These are phyloP conservation scores for Leucozona laternaria DNA, from an alignment of 2,888 invertebrate genomes.

Conservation along the genomic window DNA sequence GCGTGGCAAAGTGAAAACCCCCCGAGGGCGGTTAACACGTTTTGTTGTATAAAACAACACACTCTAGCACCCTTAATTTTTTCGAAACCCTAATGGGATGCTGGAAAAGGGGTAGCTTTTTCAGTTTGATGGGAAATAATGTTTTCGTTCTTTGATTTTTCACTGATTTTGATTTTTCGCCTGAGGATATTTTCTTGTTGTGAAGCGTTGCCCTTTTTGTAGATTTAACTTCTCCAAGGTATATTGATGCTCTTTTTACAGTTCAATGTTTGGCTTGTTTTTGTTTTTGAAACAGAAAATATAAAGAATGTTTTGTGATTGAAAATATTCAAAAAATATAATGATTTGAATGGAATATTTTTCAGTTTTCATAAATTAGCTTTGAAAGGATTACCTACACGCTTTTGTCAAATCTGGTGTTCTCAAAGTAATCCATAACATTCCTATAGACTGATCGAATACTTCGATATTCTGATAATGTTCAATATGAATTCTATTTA, in stretches of 20 bases:
- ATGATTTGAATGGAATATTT: background rate
- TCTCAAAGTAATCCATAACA: too few species aligned
- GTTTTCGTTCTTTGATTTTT: slow-evolving; percentile 54
- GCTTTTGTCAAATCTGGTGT: too few species aligned
- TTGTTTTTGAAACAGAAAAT: background rate
- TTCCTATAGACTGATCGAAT: too few species aligned
- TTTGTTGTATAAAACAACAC: slow-evolving; percentile 32
- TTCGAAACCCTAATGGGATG: slow-evolving; percentile 10
- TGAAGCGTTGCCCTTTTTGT: slow-evolving; percentile 53
- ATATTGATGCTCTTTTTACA: slow-evolving; percentile 66
- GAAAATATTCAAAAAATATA: background rate
- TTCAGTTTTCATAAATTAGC: background rate
- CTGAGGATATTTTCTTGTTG: slow-evolving; percentile 48
- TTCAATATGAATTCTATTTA: too few species aligned
- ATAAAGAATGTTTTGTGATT: background rate
- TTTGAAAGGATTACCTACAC: background rate
- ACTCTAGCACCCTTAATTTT: slow-evolving; percentile 70
- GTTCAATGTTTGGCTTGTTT: background rate
- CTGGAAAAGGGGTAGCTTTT: slow-evolving; percentile 27
- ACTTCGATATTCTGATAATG: too few species aligned
- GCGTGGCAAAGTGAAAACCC: slow-evolving; percentile 39
- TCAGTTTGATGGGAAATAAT: slow-evolving; percentile 34
- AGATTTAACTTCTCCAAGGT: slow-evolving; percentile 20
- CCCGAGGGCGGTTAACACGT: slow-evolving; percentile 51
- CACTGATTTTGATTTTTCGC: slow-evolving; percentile 70